Base-by-base conservation (phyloP, 2,113 vertebrate species). In the Oceanites oceanicus region DNA sequence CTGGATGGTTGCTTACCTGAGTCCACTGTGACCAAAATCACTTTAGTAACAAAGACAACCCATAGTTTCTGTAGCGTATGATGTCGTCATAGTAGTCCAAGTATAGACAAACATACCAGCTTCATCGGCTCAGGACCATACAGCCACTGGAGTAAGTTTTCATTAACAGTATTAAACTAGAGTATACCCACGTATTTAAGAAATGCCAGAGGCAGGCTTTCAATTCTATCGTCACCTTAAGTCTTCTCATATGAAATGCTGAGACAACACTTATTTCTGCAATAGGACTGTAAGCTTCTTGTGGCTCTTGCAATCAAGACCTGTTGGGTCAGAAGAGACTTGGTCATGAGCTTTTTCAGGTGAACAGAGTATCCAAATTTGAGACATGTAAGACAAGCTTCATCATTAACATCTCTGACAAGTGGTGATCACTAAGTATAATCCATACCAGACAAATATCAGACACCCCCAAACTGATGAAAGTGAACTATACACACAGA, bases 171-270 rank as follows among this genome's bases (percentile, higher is more conserved):
- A n/a, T 6, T 38, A 73, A 49, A 80, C 7, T 29, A 86, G 26
- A 88, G 16, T 6, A n/a, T 6, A 75, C 3, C 8, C 5, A 21
- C 0, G 1, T 9, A 32, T 32, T 67, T 38, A 25, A 15, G 22
- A 45, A 63, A 49, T 13, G 26, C 17, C 26, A 36, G 27, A 78
- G 8, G 44, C 0, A 1, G 6, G 11, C 34, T 71, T 86, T 32
- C 3, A 15, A 30, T 56, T 86, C 68, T 13, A 15, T 3, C 2
- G 1, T 38, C 45, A 70, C 20, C 14, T 58, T 30, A 11, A 11
- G 3, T 7, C 10, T 72, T 38, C 34, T 29, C 30, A 17, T 1
- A 27, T 1, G 4, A 50, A 49, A 50, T 7, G 11, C 42, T 65
- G 53, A 50, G 22, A 86, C 20, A 61, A 23, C 5, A 13, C 17